Evolutionary conservation across 2,888 invertebrate genomes (phyloP), one percentile per base, ranked within the genome.

Genomic region (Drosophila kuntzei): DNA sequence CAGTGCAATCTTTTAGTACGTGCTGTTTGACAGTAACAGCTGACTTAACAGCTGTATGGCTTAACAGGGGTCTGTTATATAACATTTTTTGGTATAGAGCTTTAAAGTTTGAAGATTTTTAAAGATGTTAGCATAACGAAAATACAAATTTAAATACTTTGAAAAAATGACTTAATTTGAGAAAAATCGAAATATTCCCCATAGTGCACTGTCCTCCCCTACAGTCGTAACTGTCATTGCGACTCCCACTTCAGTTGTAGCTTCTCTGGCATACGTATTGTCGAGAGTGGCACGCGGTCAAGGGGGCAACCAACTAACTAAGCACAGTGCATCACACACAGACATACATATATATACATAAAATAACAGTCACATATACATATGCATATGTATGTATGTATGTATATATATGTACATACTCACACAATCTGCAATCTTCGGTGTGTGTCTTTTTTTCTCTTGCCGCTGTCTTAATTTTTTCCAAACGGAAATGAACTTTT

Each of bases 401-500:
- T 4, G 18, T 11, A 11, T 20, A 20, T 12, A 16, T 12, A 41
- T 12, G 12, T n/a, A 9, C 16, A 14, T 7, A 36, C 47, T n/a
- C 32, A 32, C 61, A 32, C 32, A 55, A 18, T 34, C 12, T 60
- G 25, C 14, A 14, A 20, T 50, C 27, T 49, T 63, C 39, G 25
- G 4, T 37, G 22, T 39, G 16, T 18, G n/a, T 12, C 3, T 12
- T 11, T 36, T 37, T 18, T 41, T 44, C 16, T 7, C 20, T n/a
- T 47, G 18, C 5, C 27, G 25, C 27, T 29, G 34, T 46, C 53
- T 64, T 34, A 18, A 44, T 64, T 54, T 70, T 64, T 41, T n/a
- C 41, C 61, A 70, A 70, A 62, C 67, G 57, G 61, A 67, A 70
- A 70, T 68, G 57, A 68, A 70, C 70, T 68, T 62, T 68, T 70